Conservation (phyloP, 1,140 invertebrate genomes). For the Microplitis mediator region DNA sequence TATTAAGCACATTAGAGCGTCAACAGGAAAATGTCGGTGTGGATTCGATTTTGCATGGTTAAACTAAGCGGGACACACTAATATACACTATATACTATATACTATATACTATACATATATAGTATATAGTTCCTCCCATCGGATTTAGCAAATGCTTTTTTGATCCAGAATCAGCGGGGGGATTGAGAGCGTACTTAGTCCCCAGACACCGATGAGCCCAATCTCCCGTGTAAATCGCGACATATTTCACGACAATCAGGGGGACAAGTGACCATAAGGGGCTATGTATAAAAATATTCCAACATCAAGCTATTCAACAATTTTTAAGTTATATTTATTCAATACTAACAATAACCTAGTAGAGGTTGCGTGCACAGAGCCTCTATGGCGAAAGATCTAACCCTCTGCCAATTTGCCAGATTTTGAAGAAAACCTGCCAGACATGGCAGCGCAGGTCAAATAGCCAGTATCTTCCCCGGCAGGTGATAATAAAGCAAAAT, state of each 20-base stretch:
- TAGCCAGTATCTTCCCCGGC: too few species aligned
- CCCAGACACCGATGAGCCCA: conserved; percentile 59
- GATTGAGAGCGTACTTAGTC: conserved; percentile 40
- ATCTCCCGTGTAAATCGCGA: conserved; percentile 62
- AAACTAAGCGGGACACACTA: neutral
- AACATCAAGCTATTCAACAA: too few species aligned
- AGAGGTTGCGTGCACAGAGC: too few species aligned
- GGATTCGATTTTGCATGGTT: conserved; percentile 17
- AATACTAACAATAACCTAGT: too few species aligned
- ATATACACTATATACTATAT: neutral
- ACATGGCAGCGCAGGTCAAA: too few species aligned
- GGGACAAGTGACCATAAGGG: conserved; percentile 14
- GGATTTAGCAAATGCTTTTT: conserved; percentile 60
- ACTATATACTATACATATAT: neutral
- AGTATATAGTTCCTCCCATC: conserved; percentile 1
- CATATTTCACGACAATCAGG: conserved; percentile 57
- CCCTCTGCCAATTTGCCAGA: too few species aligned
- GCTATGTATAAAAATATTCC: neutral
- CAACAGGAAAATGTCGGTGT: neutral
- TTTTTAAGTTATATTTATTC: too few species aligned
- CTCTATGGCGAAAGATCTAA: too few species aligned
- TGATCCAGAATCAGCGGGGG: conserved; percentile 46
- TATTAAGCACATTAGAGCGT: neutral
- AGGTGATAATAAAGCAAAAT: too few species aligned
- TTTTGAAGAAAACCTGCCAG: too few species aligned